These are phyloP conservation scores for Hydraecia micacea DNA, from an alignment of 2,888 invertebrate genomes.

Conservation along the genomic window DNA sequence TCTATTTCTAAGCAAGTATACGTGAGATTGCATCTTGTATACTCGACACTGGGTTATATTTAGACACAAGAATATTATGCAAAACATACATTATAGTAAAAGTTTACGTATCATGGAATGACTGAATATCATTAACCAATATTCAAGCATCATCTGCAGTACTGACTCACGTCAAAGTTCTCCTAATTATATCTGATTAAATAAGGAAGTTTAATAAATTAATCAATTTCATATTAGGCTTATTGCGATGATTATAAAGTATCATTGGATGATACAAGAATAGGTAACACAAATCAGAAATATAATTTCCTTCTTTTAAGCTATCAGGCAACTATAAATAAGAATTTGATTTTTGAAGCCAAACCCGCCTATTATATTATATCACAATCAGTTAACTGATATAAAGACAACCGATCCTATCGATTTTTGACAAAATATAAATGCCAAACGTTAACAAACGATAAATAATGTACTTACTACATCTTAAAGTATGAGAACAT, in stretches of 20 bases:
- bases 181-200: constrained; percentile 20
- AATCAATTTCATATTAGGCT: constrained; percentile 25
- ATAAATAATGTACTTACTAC: constrained; percentile 18
- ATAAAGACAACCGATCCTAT: constrained; percentile 58
- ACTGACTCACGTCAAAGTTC: constrained; percentile 4
- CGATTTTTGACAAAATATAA: constrained; percentile 59
- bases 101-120: constrained; percentile 56
- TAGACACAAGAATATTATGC: constrained; percentile 33
- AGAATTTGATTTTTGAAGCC: constrained; percentile 59
- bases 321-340: constrained; percentile 37
- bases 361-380: constrained; percentile 45
- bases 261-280: constrained; percentile 54
- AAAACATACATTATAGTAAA: constrained; percentile 24
- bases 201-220: constrained; percentile 20
- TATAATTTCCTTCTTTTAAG: constrained; percentile 31
- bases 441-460: constrained; percentile 49
- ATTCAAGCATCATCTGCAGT: constrained; percentile 36
- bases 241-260: constrained; percentile 8
- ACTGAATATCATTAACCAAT: constrained; percentile 42
- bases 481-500: constrained; percentile 32
- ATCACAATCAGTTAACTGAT: constrained; percentile 56
- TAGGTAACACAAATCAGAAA: constrained; percentile 26
- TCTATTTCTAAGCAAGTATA: constrained; percentile 43
- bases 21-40: constrained; percentile 44
- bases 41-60: constrained; percentile 25